phyloP scores from a whole-genome alignment of 2,888 invertebrate species.

The Drosophila mimica region DNA sequence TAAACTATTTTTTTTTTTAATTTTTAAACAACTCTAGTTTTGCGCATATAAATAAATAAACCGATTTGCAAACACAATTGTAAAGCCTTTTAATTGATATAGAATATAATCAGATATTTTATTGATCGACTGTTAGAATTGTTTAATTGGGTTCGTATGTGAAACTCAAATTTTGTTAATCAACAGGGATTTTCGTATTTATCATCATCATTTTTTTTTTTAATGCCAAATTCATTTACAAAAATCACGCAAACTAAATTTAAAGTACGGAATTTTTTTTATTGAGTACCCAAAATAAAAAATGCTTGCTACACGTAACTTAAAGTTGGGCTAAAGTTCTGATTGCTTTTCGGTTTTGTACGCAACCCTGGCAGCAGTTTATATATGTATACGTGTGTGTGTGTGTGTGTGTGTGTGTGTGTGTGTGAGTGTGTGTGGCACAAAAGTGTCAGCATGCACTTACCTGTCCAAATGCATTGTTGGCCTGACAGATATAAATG shows the following conservation, averaged over 20 bases:
- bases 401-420: constrained; percentile 20
- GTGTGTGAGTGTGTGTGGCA: constrained; percentile 41
- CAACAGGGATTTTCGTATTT: not conserved
- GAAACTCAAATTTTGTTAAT: not conserved
- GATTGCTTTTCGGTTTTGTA: constrained; percentile 18
- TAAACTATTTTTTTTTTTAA: not conserved
- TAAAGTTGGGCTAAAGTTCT: constrained; percentile 16
- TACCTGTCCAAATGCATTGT: constrained; percentile 96
- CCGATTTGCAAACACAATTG: too few species aligned
- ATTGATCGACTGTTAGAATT: not conserved
- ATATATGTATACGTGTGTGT: not conserved
- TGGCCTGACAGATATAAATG: constrained; percentile 93
- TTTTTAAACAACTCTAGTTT: too few species aligned
- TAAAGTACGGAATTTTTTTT: not conserved
- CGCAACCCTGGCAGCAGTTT: constrained; percentile 7
- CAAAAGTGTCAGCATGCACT: constrained; percentile 72
- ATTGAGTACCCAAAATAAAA: not conserved
- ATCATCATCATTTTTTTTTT: not conserved
- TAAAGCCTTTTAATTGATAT: not conserved
- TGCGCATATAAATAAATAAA: not conserved
- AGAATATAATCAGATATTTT: not conserved
- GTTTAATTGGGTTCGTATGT: not conserved
- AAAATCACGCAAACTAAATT: not conserved
- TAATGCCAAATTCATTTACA: not conserved
- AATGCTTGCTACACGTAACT: constrained; percentile 12